Percentiles rank a stretch among this genome's conserved stretches.
These are phyloP conservation scores for Cephus cinctus DNA, from an alignment of 1,140 invertebrate species.

Conservation along the genomic window DNA sequence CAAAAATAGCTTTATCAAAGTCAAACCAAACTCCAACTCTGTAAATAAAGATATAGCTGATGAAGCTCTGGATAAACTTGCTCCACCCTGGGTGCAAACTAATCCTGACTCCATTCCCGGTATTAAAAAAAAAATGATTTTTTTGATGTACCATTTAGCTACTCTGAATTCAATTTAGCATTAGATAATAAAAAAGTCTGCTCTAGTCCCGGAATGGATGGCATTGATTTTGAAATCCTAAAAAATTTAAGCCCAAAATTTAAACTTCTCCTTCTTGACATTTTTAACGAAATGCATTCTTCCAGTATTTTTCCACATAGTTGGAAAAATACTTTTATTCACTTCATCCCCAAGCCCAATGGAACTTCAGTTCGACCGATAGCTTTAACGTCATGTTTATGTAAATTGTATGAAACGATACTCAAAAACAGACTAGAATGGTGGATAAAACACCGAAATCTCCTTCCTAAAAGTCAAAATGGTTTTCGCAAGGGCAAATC, in stretches of 20 bases:
- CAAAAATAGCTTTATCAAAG: background rate
- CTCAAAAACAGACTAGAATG: slow-evolving; percentile 15
- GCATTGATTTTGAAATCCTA: background rate
- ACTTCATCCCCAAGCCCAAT: slow-evolving; percentile 14
- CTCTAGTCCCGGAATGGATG: slow-evolving; percentile 9
- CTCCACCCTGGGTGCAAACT: background rate
- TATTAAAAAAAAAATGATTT: background rate
- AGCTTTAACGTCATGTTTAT: slow-evolving; percentile 7
- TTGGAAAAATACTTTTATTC: slow-evolving; percentile 11
- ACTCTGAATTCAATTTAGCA: too few species aligned
- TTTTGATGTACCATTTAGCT: background rate
- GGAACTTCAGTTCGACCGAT: slow-evolving; percentile 10
- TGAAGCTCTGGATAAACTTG: background rate
- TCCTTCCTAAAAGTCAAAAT: slow-evolving; percentile 12
- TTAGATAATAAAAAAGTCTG: too few species aligned
- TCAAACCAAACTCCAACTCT: background rate
- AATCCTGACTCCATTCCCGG: background rate
- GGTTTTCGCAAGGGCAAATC: slow-evolving; percentile 15
- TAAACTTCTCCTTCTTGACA: background rate
- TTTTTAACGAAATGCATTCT: slow-evolving; percentile 7
- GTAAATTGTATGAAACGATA: slow-evolving; percentile 18
- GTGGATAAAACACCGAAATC: slow-evolving; percentile 14
- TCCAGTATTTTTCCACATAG: slow-evolving; percentile 1
- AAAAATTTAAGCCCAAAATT: background rate
- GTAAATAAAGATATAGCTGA: background rate